Percentiles rank a stretch among this genome's conserved stretches.
Conservation (phyloP, 53 echinoderm and acorn worm species). For the Hippasteria phrygiana region DNA sequence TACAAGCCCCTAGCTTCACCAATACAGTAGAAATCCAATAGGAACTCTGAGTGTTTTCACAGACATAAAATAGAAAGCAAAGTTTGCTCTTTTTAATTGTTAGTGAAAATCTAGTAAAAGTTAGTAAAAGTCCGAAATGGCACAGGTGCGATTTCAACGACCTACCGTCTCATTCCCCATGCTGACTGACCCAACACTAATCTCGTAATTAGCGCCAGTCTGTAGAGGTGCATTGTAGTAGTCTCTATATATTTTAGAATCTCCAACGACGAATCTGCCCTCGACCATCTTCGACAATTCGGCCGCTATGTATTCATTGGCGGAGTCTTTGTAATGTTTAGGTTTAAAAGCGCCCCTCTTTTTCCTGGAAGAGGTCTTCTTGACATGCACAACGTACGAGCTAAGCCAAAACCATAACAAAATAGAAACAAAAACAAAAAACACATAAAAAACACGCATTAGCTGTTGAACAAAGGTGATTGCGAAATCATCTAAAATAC, state of each 20-base stretch:
- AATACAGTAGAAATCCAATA: too few species aligned
- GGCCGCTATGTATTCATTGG: background rate
- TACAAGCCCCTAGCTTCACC: too few species aligned
- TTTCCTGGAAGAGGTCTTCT: background rate
- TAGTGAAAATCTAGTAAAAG: background rate
- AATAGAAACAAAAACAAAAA: background rate
- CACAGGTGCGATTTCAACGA: background rate
- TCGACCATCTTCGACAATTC: background rate
- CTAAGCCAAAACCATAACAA: background rate
- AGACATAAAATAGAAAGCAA: too few species aligned
- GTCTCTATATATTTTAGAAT: background rate
- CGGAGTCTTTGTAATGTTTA: background rate
- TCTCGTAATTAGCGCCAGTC: background rate
- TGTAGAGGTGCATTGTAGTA: constrained; percentile 46
- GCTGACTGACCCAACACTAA: constrained; percentile 20
- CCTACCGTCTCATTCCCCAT: constrained; percentile 1
- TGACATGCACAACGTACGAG: background rate
- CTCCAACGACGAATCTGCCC: constrained; percentile 24
- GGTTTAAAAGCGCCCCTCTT: background rate
- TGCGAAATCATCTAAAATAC: too few species aligned
- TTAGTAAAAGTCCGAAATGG: background rate
- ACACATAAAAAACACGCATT: background rate
- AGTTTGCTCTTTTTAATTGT: background rate
- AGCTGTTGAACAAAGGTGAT: too few species aligned
- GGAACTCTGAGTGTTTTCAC: too few species aligned